Evolutionary conservation across 2,797 vertebrate species (phyloP), one percentile per base, ranked within the genome.

Genomic region (Catamblyrhynchus diadema): DNA sequence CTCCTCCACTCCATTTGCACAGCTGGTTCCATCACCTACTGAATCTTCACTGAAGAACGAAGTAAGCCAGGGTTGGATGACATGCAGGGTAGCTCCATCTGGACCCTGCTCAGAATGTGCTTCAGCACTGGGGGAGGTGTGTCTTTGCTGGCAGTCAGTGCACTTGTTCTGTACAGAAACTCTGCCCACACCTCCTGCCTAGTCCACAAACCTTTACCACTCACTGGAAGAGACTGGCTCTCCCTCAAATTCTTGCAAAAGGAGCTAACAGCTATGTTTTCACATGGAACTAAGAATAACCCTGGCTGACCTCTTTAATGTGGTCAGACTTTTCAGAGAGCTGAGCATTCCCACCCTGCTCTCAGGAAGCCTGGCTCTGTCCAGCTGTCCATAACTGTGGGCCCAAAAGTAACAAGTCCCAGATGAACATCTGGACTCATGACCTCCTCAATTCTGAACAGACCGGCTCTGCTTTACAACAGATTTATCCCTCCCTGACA

Each of bases 401-500:
- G 39, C 42, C 41, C 61, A 18, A 6, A 77, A 82, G 12, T 33
- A 56, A 15, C 10, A 7, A 57, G 66, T 73, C 44, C 51, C 25
- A 69, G 28, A 35, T 37, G 35, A 87, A 24, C 16, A 10, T 12
- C 8, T 0, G 51, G 47, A 32, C 42, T 64, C 0, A 0, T 50
- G n/a, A 57, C 35, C 22, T 75, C 70, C 81, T 56, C 35, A 69
- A 50, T 77, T 60, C 75, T 78, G 23, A 91, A 44, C 0, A 2
- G 67, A 28, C 27, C 54, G 13, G 59, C 70, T 77, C 39, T 90
- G 54, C 73, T 56, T 2, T 12, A 37, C 35, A 41, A 27, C 25
- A 57, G n/a, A 41, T 39, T 42, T 51, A 65, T 54, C 39, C 14
- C n/a, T 20, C 35, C 23, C 50, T 39, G 35, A 39, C 6, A 30